phyloP scores from a whole-genome alignment of 2,888 invertebrate species.

The Myathropa florea region DNA sequence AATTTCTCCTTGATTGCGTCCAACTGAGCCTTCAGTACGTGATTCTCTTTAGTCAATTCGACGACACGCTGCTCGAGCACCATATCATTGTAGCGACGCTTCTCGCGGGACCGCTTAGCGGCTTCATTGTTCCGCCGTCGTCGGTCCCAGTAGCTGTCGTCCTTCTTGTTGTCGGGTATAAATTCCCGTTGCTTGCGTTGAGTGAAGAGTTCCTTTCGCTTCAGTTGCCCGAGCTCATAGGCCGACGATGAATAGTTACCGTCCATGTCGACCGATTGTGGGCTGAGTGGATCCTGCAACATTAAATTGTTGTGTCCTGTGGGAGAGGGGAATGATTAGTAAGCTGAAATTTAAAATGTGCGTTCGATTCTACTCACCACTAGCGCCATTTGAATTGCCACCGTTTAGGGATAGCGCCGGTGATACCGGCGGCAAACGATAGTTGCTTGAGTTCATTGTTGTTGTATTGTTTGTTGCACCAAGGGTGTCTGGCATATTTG shows the following conservation, averaged over 20 bases:
- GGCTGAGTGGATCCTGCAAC: conserved; percentile 77
- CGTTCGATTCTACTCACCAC: conserved; percentile 74
- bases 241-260: conserved; percentile 71
- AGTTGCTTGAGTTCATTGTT: conserved; percentile 73
- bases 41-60: conserved; percentile 97
- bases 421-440: conserved; percentile 78
- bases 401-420: conserved; percentile 81
- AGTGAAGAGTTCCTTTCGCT: conserved; percentile 92
- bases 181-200: conserved; percentile 97
- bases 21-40: conserved; percentile 94
- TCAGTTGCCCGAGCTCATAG: conserved; percentile 77
- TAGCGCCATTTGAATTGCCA: conserved; percentile 77
- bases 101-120: conserved; percentile 97
- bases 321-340: background rate
- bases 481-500: conserved; percentile 78
- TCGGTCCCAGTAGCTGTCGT: conserved; percentile 98
- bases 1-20: conserved; percentile 96
- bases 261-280: conserved; percentile 82
- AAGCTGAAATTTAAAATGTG: conserved; percentile 5
- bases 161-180: conserved; percentile 97
- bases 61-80: conserved; percentile 96
- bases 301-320: conserved; percentile 57
- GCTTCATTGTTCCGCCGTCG: conserved; percentile 98
- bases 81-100: conserved; percentile 97
- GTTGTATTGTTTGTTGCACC: conserved; percentile 74